Evolutionary conservation across 2,888 invertebrate genomes (phyloP).

Genomic region (Marasmarcha lunaedactyla): DNA sequence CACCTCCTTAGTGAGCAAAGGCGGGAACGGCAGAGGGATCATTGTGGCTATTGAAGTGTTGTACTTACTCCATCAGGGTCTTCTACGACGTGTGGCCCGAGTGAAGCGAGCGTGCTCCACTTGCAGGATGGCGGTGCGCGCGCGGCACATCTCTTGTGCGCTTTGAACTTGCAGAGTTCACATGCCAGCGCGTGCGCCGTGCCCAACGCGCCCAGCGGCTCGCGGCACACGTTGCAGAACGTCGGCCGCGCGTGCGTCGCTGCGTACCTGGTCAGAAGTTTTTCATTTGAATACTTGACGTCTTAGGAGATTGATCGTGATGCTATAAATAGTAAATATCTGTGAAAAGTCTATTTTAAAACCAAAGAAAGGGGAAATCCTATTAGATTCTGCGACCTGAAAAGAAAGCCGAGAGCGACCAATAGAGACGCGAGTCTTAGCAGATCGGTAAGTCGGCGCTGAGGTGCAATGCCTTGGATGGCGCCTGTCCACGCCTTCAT

Average conservation of each 20-base stretch:
- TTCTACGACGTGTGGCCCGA: slow-evolving; percentile 95
- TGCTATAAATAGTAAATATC: neutral
- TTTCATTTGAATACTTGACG: too few species aligned
- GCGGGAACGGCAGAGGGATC: too few species aligned
- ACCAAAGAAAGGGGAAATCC: too few species aligned
- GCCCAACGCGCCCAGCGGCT: slow-evolving; percentile 88
- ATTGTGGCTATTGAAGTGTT: too few species aligned
- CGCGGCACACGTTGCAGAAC: slow-evolving; percentile 96
- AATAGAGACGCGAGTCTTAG: too few species aligned
- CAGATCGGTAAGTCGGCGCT: slow-evolving; percentile 63
- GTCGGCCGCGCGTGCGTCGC: slow-evolving; percentile 95
- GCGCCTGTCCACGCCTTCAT: slow-evolving; percentile 95
- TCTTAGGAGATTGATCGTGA: neutral
- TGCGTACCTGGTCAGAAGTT: slow-evolving; percentile 81
- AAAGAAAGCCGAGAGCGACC: too few species aligned
- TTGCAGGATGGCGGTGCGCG: slow-evolving; percentile 96
- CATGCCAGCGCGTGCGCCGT: slow-evolving; percentile 96
- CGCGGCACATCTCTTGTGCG: slow-evolving; percentile 94
- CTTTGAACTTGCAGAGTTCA: slow-evolving; percentile 97
- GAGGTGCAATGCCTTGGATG: slow-evolving; percentile 74
- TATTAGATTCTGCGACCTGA: too few species aligned
- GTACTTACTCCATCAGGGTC: slow-evolving; percentile 87
- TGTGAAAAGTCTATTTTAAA: slow-evolving; percentile 1
- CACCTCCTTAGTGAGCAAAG: too few species aligned
- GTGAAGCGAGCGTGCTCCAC: slow-evolving; percentile 95